Base-by-base conservation (phyloP, 2,113 vertebrate species). In the human region DNA sequence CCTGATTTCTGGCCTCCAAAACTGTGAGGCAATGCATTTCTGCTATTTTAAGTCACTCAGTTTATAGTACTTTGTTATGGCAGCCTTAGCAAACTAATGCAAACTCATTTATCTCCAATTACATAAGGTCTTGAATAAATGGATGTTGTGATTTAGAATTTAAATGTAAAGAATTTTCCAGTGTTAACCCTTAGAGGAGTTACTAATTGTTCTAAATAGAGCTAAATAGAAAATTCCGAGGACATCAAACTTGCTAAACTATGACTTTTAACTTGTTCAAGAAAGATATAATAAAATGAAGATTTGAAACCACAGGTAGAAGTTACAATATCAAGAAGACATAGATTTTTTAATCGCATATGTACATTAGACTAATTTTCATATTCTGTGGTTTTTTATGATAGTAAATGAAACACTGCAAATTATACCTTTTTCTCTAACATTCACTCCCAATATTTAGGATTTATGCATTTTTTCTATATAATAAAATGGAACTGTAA, bases 241-340 rank as follows among this genome's bases (percentile, higher is more conserved):
- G 27, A 35, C 13, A 3, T 93, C 18, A 75, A 40, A 90, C 30
- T 23, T 93, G 59, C 9, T 84, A 84, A 50, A 70, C 12, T 52
- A 16, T 76, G 92, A 84, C 40, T 87, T 89, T 90, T 23, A 96
- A 93, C 2, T 92, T 64, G 2, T 80, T 90, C 61, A 30, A 52
- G 70, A 86, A 94, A 96, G 10, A 72, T 55, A 1, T 76, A 32
- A 94, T 75, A 89, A 96, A 95, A 86, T 52, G 16, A 83, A 64
- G 78, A 61, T 64, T 79, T 79, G 25, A 89, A 89, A 78, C 18
- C 52, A 85, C 45, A 50, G 35, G 38, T 50, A 92, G 79, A 85
- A 93, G 16, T 55, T 82, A 78, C 10, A 27, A 75, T 83, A 30
- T 79, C 48, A 76, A 83, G 38, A 82, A 92, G 55, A 83, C 55